Evolutionary conservation across 2,888 invertebrate species (phyloP), one percentile per base, ranked within the genome.

Genomic region (Leptodirus hochenwartii): DNA sequence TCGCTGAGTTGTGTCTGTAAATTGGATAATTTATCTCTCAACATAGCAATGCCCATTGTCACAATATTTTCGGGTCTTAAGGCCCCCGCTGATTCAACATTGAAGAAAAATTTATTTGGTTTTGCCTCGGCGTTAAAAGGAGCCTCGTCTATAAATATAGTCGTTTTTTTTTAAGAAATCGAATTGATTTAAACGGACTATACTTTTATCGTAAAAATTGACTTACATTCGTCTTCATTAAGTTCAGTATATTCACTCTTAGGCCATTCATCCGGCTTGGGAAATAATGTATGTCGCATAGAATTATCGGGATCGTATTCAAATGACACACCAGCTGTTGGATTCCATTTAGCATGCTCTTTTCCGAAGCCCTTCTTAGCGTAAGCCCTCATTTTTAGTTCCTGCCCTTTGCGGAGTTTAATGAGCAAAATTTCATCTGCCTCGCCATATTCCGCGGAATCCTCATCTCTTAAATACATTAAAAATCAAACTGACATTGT

Each of bases 281-380:
- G 93, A 44, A 66, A 93, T 17, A 91, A 61, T 2, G 96, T 98
- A 49, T 98, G 98, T 22, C 90, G 65, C 72, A 99, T 81, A 0
- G 81, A 63, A 60, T 98, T 98, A 50, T 98, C 98, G 1, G 98
- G 98, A 59, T 99, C 98, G 59, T 99, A 99, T 56, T 99, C 98
- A 57, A 99, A 99, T 29, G 84, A 81, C 2, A 98, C 95, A 24
- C 95, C 95, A 28, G 88, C 87, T 0, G 98, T 98, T 3, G 98
- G 98, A 60, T 96, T 98, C 98, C 98, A 98, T 56, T 98, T 98
- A 0, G 98, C 98, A 60, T 99, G 98, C 52, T 99, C 98, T 50
- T 98, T 98, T 1, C 95, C 91, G 60, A 91, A 90, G 3, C 54
- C 54, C 61, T 98, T 98, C 46, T 95, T 91, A 0, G 96, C 98